These are phyloP conservation scores for Conchocele bisecta DNA, from an alignment of 2,888 invertebrate genomes.

Conservation along the genomic window DNA sequence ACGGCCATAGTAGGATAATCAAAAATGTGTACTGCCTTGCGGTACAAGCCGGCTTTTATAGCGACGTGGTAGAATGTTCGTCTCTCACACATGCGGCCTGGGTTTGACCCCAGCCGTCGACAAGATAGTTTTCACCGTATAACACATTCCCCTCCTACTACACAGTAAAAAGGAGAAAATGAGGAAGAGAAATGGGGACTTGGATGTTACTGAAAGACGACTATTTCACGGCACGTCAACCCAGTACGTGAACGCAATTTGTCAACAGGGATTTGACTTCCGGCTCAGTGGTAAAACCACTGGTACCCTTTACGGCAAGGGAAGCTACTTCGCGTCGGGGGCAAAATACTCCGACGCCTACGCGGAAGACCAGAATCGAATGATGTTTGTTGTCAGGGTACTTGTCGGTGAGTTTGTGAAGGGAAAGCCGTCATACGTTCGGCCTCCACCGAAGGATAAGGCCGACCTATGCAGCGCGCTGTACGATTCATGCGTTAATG, in stretches of 20 bases:
- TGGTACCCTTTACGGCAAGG: conserved; percentile 70
- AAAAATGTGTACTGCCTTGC: too few relatives aligned
- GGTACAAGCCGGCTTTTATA: too few relatives aligned
- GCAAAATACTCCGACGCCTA: conserved; percentile 64
- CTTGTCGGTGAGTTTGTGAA: conserved; percentile 69
- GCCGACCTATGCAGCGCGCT: conserved; percentile 62
- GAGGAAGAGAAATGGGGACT: conserved; percentile 47
- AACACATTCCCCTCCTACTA: too few relatives aligned
- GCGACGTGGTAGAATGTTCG: too few relatives aligned
- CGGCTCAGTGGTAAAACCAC: conserved; percentile 66
- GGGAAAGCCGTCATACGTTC: conserved; percentile 63
- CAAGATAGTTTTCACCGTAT: too few relatives aligned
- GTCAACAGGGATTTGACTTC: conserved; percentile 74
- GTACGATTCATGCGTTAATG: conserved; percentile 76
- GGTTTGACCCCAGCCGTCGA: too few relatives aligned
- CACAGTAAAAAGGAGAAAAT: conserved; percentile 67
- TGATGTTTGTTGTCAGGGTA: conserved; percentile 72
- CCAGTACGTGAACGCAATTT: conserved; percentile 65
- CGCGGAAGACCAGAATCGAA: conserved; percentile 40
- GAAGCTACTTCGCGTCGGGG: conserved; percentile 73
- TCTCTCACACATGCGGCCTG: too few relatives aligned
- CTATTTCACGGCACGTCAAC: conserved; percentile 72
- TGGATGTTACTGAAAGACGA: conserved; percentile 45
- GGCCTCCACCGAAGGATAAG: conserved; percentile 72
- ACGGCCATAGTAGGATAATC: too few relatives aligned